Percentiles rank a stretch among this genome's conserved stretches.
Evolutionary conservation across 2,797 vertebrate species (phyloP).

Genomic region (Sebastes trivittatus): DNA sequence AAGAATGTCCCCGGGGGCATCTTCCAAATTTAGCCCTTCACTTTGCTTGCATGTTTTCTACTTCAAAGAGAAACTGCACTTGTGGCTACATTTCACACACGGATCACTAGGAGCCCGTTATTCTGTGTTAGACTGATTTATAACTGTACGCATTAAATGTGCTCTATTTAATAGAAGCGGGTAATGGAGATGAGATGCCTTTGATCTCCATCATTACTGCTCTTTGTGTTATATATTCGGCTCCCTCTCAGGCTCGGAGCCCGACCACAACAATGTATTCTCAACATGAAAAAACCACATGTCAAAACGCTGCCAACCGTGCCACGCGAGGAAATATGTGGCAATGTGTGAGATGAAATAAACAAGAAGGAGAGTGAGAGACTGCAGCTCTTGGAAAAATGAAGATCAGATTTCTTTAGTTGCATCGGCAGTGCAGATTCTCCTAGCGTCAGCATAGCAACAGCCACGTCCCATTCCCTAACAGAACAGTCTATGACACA

Average conservation of each 20-base stretch:
- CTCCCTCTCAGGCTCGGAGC: slow-evolving; percentile 22
- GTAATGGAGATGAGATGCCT: slow-evolving; percentile 53
- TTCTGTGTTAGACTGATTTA: slow-evolving; percentile 50
- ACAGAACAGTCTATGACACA: slow-evolving; percentile 77
- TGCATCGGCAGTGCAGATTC: slow-evolving; percentile 78
- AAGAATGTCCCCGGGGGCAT: slow-evolving; percentile 66
- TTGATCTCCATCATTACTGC: slow-evolving; percentile 62
- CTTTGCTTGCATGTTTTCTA: slow-evolving; percentile 64
- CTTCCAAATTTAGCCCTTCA: slow-evolving; percentile 75
- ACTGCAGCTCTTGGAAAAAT: slow-evolving; percentile 63
- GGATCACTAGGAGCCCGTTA: slow-evolving; percentile 55
- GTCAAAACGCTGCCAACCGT: slow-evolving; percentile 4
- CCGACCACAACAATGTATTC: slow-evolving; percentile 43
- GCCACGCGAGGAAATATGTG: slow-evolving; percentile 24
- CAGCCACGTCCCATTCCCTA: slow-evolving; percentile 77
- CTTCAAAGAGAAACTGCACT: slow-evolving; percentile 75
- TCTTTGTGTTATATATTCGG: slow-evolving; percentile 35
- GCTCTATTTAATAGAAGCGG: slow-evolving; percentile 61
- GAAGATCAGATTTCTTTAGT: slow-evolving; percentile 76
- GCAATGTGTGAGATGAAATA: slow-evolving; percentile 34
- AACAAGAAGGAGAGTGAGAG: slow-evolving; percentile 41
- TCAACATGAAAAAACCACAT: slow-evolving; percentile 25
- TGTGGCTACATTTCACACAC: slow-evolving; percentile 66
- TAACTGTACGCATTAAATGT: slow-evolving; percentile 41
- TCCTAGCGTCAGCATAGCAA: slow-evolving; percentile 81